Percentiles rank a stretch among this genome's conserved stretches.
Conservation (phyloP, 2,797 vertebrate genomes). For the Fringilla coelebs region DNA sequence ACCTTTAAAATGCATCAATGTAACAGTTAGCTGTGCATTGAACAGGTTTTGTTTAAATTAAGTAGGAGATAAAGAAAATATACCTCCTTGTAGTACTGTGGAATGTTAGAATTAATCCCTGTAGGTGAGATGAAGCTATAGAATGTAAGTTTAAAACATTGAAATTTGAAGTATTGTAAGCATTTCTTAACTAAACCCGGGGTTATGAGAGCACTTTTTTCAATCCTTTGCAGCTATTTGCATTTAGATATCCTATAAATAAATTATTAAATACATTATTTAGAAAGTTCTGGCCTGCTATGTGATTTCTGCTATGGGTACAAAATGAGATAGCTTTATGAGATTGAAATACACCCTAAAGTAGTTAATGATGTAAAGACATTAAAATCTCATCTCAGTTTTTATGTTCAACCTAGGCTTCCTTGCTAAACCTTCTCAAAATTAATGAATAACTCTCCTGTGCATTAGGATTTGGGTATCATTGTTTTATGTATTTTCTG, state of each 20-base stretch:
- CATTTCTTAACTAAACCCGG: not conserved
- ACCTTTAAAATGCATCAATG: not conserved
- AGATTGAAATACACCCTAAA: not conserved
- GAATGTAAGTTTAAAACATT: not conserved
- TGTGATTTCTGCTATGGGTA: not conserved
- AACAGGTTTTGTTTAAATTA: not conserved
- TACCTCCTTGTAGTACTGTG: not conserved
- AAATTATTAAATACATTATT: not conserved
- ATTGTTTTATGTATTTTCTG: not conserved
- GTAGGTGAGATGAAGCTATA: not conserved
- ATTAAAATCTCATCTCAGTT: not conserved
- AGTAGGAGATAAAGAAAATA: not conserved
- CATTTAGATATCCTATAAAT: not conserved
- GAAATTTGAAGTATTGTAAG: not conserved
- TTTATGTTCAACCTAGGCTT: not conserved
- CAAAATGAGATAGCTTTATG: not conserved
- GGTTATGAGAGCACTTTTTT: not conserved
- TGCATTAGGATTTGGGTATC: not conserved
- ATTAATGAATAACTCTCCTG: not conserved
- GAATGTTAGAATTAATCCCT: not conserved
- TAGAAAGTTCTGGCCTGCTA: not conserved
- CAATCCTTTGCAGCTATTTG: not conserved
- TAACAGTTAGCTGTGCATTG: not conserved
- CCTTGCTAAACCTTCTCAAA: not conserved
- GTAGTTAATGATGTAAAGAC: not conserved